Base-by-base conservation (phyloP, 1,140 invertebrate genomes). In the Papilio machaon region DNA sequence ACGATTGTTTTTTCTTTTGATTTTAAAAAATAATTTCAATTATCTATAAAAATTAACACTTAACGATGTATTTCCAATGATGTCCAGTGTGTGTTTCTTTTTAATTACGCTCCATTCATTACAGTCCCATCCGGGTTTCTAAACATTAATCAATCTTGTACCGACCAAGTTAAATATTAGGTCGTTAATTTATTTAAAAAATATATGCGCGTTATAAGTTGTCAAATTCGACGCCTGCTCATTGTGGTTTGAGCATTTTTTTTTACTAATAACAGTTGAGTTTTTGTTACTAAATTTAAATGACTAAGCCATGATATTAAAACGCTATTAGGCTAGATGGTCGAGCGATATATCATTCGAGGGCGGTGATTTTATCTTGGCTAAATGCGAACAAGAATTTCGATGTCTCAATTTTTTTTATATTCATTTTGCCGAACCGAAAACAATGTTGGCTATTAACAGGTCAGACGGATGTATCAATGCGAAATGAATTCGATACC, bases 281-380 rank as follows among this genome's bases (percentile, higher is more conserved):
- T 90, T 91, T 90, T 87, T 89, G 79, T 82, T 76, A 58, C 82
- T 58, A 52, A 35, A 81, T 86, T 82, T 84, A 81, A 85, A 90
- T 93, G 91, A 92, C 90, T 93, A 92, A 93, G 85, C 86, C 89
- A 73, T 83, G 90, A 91, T 93, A 94, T 94, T 94, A 94, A 92
- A 94, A 93, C 82, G 91, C 92, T 94, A 94, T 94, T 94, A 94
- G 93, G 88, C 85, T 89, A 92, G 86, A 91, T 86, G 88, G 83
- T 82, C 81, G 85, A 76, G 83, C 89, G 86, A 92, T 92, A 92
- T 91, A 94, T 94, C 92, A 94, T 90, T 91, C 85, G 85, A 80
- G 88, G 90, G 89, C 90, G 88, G 87, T 89, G 91, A 94, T 91
- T 91, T 91, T 93, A 94, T 92, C 91, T 88, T 84, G 84, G 81